Conservation (phyloP, 2,888 invertebrate genomes). For the Myathropa florea region DNA sequence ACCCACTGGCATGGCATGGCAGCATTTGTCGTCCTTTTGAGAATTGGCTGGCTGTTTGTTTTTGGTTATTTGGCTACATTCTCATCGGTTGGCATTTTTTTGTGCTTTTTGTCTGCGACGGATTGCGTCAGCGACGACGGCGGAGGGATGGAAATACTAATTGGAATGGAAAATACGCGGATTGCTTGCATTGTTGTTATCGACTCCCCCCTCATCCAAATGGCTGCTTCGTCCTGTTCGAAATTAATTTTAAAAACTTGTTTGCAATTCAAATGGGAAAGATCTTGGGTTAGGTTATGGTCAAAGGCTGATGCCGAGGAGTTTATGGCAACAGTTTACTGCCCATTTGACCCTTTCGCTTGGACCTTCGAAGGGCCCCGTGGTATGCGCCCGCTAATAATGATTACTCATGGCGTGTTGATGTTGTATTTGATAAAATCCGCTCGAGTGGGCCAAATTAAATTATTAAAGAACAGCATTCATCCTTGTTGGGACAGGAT, state of each 20-base stretch:
- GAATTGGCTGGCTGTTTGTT: constrained; percentile 44
- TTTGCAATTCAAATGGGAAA: constrained; percentile 39
- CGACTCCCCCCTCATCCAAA: not conserved
- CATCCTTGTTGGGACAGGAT: constrained; percentile 37
- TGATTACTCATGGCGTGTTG: constrained; percentile 61
- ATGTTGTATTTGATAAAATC: constrained; percentile 55
- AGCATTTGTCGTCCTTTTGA: constrained; percentile 36
- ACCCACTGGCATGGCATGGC: constrained; percentile 25
- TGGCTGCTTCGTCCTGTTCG: not conserved
- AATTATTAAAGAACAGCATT: constrained; percentile 56
- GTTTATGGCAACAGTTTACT: constrained; percentile 7
- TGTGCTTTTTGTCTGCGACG: constrained; percentile 33
- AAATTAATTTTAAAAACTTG: not conserved
- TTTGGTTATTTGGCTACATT: constrained; percentile 14
- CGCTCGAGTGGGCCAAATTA: constrained; percentile 42
- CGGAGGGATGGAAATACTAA: constrained; percentile 7
- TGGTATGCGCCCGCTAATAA: constrained; percentile 30
- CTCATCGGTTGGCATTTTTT: not conserved
- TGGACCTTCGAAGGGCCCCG: not conserved
- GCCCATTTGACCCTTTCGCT: constrained; percentile 32
- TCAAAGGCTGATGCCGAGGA: constrained; percentile 12
- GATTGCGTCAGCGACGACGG: constrained; percentile 22
- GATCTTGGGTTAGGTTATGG: constrained; percentile 63
- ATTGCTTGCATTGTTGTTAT: constrained; percentile 1
- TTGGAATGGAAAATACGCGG: constrained; percentile 37